Base-by-base conservation (phyloP, 2,113 vertebrate species). In the Urocitellus parryii region DNA sequence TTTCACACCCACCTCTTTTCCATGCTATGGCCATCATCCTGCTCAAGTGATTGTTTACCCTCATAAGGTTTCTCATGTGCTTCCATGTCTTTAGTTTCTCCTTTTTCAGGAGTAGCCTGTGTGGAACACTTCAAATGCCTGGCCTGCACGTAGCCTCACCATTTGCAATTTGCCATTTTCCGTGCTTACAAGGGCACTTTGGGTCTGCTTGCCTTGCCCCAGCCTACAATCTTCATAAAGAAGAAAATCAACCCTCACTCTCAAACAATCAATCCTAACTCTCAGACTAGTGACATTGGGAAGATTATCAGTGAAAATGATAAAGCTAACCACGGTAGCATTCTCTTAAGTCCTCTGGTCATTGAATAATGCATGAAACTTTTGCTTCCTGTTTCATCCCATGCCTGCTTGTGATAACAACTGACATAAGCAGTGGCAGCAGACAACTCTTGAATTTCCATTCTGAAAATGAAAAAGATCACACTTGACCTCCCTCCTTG, bases 321-420 rank as follows among this genome's bases (percentile, higher is more conserved):
- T 90, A 90, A 92, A 29, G 2, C 48, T 42, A 42, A 70, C 12
- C 48, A 83, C 53, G 68, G 67, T 53, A 17, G 1, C 53, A 22
- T 61, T 89, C 53, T 76, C 27, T n/a, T 78, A 90, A 83, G 13
- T 56, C 39, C 25, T 79, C 76, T 45, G 34, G 27, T 63, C 61
- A 25, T 18, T 92, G 80, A 90, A 61, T 92, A 94, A 92, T 95
- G 76, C 77, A 51, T 80, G 27, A 18, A 95, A 82, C 39, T 24
- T 95, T 90, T 94, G 76, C 32, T 96, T 53, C 72, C 25, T 87
- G 25, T 48, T 88, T 48, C 18, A 24, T 94, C 16, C 27, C 34
- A 39, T 2, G 20, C 17, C 34, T 78, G 6, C 80, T 94, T 85
- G 8, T 91, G 45, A 56, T 20, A 67, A 45, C 37, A 74, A 48